Base-by-base conservation (phyloP, 1,140 invertebrate genomes). In the Cydia strobilella region DNA sequence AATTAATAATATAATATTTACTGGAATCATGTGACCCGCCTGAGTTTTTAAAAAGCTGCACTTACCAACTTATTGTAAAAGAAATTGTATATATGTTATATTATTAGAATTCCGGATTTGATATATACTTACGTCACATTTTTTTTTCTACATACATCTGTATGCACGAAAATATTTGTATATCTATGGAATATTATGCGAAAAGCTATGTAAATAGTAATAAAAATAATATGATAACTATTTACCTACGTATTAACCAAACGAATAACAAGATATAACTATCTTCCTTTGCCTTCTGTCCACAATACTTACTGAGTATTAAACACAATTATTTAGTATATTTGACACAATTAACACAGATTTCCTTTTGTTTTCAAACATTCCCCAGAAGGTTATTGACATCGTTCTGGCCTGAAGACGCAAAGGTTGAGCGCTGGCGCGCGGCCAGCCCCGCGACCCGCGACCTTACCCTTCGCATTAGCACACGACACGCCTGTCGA, bases 341-440 rank as follows among this genome's bases (percentile, higher is more conserved):
- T 23, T 59, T 59, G 54, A 12, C 20, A 23, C 18, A 20, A 23
- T 23, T 23, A 54, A 10, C 12, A 59, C 4, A 23, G 6, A 23
- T 18, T n/a, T 66, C 27, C 65, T 39, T 69, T 69, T 69, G 65
- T 69, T 42, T 31, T 18, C 65, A 69, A 69, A 69, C 65, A 69
- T 20, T n/a, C 65, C 12, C 65, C 27, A 69, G 65, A 69, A 39
- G 65, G 65, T 35, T 59, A 69, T 69, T 69, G 65, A 69, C 65
- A 15, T 31, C 13, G 31, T 35, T 69, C 31, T 42, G n/a, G 42
- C 5, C 31, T 69, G 65, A 20, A 27, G 63, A n/a, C n/a, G 20
- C 65, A 69, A 69, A 69, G 65, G 65, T 69, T 69, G 23, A 25
- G 65, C 31, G 31, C 35, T 69, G 65, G 65, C 65, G 15, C n/a